Conservation (phyloP, 2,888 invertebrate genomes). For the Plemyria rubiginata region DNA sequence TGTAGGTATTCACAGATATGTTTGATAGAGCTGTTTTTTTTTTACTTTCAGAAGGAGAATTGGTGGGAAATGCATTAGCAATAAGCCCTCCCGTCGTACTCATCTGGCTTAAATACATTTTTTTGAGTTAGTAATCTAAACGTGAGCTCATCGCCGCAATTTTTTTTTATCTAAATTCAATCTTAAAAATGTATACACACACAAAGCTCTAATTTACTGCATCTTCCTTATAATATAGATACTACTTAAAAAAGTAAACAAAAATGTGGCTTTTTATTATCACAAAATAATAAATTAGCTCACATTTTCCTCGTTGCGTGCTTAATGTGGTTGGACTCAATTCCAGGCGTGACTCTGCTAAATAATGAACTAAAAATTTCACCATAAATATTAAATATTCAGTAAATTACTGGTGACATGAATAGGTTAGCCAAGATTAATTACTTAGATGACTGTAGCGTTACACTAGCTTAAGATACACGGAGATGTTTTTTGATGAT, state of each 20-base stretch:
- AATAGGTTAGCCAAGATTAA: conserved; percentile 33
- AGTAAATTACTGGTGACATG: conserved; percentile 35
- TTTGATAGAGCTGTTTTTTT: too few relatives aligned
- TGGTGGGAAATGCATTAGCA: too few relatives aligned
- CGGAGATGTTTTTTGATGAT: background rate
- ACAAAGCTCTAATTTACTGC: background rate
- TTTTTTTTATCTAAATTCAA: too few relatives aligned
- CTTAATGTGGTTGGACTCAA: conserved; percentile 17
- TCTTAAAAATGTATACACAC: background rate
- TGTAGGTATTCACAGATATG: too few relatives aligned
- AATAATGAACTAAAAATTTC: conserved; percentile 35
- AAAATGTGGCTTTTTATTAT: conserved; percentile 5
- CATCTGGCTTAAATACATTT: too few relatives aligned
- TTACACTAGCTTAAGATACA: background rate
- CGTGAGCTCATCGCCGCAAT: too few relatives aligned
- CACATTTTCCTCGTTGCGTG: conserved; percentile 30
- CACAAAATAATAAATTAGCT: conserved; percentile 23
- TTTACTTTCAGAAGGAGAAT: too few relatives aligned
- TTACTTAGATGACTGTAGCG: conserved; percentile 17
- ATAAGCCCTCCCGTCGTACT: too few relatives aligned
- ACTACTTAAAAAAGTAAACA: conserved; percentile 7
- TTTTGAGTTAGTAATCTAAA: too few relatives aligned
- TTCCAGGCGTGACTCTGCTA: conserved; percentile 34
- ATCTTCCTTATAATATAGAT: background rate
- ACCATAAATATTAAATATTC: conserved; percentile 27